Base-by-base conservation (phyloP, 2,113 vertebrate genomes). In the Amblyornis subalaris region DNA sequence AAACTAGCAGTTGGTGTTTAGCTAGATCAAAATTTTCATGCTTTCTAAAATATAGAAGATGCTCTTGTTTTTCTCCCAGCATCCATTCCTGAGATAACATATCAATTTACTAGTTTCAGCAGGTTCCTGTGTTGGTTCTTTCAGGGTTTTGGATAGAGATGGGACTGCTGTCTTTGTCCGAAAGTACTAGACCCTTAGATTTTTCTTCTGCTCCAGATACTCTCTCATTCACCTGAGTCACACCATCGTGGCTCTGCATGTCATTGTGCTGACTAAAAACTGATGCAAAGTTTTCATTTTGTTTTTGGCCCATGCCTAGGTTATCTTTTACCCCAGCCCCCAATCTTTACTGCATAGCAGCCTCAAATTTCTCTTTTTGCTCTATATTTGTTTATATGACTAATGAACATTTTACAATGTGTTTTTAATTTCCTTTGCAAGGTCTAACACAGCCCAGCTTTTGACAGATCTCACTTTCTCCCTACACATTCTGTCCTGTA, bases 381-480 rank as follows among this genome's bases (percentile, higher is more conserved):
- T 78, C 24, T 87, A 28, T 80, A 7, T 79, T 82, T 92, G 31
- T 88, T 95, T 95, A 48, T 90, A 66, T 79, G 71, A 44, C 42
- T 88, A 58, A 82, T 85, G 78, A 95, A 69, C 35, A 38, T 91
- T 96, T 95, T 91, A 95, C 90, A 91, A 62, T 0, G 33, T 94
- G 90, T 79, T 94, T 94, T 93, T 96, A 80, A 96, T 96, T 96
- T 96, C 95, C 90, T 91, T 77, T 93, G 58, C 67, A 90, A 76
- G 45, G 67, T 90, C 33, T 79, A 91, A 82, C 61, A 65, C 15
- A 75, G 36, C 8, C 21, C 45, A 69, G 58, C 23, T 58, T 88
- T 79, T 91, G 82, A 62, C 92, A 96, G 58, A 47, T 88, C 71
- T 91, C 67, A 50, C 24, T 89, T 91, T 89, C 53, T 79, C 70